phyloP scores from a whole-genome alignment of 2,113 vertebrate species.

The Craseonycteris thonglongyai region DNA sequence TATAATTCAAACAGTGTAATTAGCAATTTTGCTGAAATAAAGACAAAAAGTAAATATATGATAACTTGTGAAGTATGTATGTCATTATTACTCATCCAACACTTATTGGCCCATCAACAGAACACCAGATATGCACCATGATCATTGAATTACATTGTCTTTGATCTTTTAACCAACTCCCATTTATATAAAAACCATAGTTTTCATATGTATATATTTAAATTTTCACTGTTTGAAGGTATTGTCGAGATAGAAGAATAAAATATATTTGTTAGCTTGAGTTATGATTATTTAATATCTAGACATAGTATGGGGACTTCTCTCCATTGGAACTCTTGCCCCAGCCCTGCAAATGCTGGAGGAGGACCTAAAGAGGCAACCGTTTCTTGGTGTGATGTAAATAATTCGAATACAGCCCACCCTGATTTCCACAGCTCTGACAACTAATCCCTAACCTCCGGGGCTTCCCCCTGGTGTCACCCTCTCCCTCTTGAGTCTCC shows the following conservation, averaged over 20 bases:
- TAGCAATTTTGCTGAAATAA: not conserved
- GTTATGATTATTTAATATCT: not conserved
- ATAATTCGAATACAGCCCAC: not conserved
- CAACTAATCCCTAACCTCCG: not conserved
- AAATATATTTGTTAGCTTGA: not conserved
- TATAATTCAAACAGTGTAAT: not conserved
- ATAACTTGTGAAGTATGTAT: not conserved
- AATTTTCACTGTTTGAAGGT: not conserved
- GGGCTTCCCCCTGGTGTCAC: not conserved
- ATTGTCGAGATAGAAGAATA: not conserved
- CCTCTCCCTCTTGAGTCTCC: not conserved
- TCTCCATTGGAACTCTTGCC: not conserved
- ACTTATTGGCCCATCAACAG: not conserved
- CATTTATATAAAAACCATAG: not conserved
- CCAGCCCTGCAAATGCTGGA: not conserved
- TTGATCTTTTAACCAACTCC: not conserved
- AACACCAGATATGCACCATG: not conserved
- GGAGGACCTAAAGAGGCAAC: not conserved
- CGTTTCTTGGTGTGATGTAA: not conserved
- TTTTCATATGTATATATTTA: not conserved
- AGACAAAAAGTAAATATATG: not conserved
- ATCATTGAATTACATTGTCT: not conserved
- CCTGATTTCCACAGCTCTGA: not conserved
- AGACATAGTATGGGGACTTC: not conserved
- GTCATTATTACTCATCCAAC: not conserved